These are phyloP conservation scores for Papilio dardanus DNA, from an alignment of 1,140 invertebrate species.

Conservation along the genomic window DNA sequence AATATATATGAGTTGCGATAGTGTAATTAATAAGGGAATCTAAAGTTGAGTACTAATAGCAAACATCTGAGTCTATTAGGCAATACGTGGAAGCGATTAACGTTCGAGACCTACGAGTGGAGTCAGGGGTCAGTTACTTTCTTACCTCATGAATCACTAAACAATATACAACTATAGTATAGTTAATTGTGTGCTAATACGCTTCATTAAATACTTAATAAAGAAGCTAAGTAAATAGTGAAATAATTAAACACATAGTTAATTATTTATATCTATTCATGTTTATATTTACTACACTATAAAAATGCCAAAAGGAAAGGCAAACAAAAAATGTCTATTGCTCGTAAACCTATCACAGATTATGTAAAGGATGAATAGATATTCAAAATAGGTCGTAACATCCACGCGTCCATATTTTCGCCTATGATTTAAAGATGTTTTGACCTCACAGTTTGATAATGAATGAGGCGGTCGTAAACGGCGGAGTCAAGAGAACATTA, in stretches of 20 bases:
- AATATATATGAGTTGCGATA: background rate
- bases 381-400: conserved; percentile 45
- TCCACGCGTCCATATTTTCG: conserved; percentile 58
- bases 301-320: background rate
- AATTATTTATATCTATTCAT: background rate
- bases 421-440: conserved; percentile 77
- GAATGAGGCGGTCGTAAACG: conserved; percentile 78
- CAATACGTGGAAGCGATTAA: conserved; percentile 33
- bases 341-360: conserved; percentile 35
- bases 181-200: background rate
- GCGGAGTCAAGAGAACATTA: conserved; percentile 76
- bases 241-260: background rate
- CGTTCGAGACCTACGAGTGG: conserved; percentile 31
- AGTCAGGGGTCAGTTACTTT: conserved; percentile 32
- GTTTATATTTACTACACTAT: background rate
- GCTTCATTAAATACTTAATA: too few relatives aligned
- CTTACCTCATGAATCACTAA: conserved; percentile 21
- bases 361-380: conserved; percentile 46
- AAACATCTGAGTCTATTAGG: conserved; percentile 23
- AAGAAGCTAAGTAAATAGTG: too few relatives aligned
- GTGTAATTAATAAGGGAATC: background rate
- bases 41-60: background rate
- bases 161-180: conserved; percentile 16
- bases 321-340: conserved; percentile 4
- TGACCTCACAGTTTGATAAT: conserved; percentile 78